Evolutionary conservation across 2,113 vertebrate genomes (phyloP), one percentile per base, ranked within the genome.

Genomic region (Eulemur macaco): DNA sequence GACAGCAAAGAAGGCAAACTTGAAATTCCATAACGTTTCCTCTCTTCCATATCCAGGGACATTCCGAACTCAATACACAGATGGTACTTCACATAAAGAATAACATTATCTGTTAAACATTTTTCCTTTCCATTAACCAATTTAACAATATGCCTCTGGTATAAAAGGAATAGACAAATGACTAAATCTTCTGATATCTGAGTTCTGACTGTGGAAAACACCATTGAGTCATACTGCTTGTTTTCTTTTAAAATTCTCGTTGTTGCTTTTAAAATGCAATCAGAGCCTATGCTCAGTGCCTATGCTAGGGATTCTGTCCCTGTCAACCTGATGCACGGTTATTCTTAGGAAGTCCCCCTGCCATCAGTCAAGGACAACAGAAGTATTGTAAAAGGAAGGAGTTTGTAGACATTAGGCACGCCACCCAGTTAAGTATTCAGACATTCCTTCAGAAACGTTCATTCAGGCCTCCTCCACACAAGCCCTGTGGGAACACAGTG

Each of bases 121-220:
- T 98, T 97, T 98, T 98, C 97, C 96, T 97, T 98, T 93, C 97
- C 98, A 98, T 98, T 98, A 98, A 98, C 98, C 95, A 96, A 96
- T 86, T 97, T 98, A 98, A 98, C 98, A 98, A 93, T 98, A 98
- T 97, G 98, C 97, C 97, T 91, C 96, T 96, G 92, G 95, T 93
- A 97, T 92, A 96, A 97, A 98, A 96, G 94, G 91, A 97, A 96
- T 1, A 97, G 96, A 98, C 96, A 97, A 97, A 98, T 94, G 96
- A 94, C 96, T 90, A 90, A 92, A 94, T 97, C 96, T 96, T 97
- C 97, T 94, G 97, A 97, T 97, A 97, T 91, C 95, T 89, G 89
- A 97, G 98, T 98, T 93, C 80, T 1, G 0, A 92, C 92, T 91
- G 89, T 86, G 54, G 82, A 85, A 97, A 58, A 96, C 68, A 88